phyloP scores from a whole-genome alignment of 2,113 vertebrate genomes.

The Mionectes macconnelli region DNA sequence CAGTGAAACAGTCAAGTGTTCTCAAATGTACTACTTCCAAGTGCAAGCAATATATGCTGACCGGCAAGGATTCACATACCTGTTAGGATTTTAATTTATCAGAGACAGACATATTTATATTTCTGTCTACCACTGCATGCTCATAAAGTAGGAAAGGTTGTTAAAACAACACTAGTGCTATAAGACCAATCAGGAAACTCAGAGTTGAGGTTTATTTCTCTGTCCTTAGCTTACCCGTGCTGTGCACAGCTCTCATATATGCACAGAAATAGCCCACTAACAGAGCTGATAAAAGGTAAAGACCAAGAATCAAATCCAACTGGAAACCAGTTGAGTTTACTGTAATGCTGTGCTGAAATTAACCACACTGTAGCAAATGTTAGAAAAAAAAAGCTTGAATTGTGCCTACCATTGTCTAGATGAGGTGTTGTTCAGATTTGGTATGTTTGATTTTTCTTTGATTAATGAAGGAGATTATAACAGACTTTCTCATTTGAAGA shows the following conservation, averaged over 20 bases:
- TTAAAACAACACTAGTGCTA: constrained; percentile 43
- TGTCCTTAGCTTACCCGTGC: constrained; percentile 1
- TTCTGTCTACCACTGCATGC: constrained; percentile 34
- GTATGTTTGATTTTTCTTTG: not conserved
- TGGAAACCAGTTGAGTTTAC: not conserved
- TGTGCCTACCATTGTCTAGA: not conserved
- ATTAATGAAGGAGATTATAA: constrained; percentile 3
- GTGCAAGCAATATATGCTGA: constrained; percentile 48
- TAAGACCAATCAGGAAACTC: constrained; percentile 36
- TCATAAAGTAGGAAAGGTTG: constrained; percentile 55
- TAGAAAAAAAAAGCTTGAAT: not conserved
- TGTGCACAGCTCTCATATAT: not conserved
- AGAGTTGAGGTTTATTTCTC: not conserved
- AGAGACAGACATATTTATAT: constrained; percentile 68
- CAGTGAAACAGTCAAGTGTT: constrained; percentile 16
- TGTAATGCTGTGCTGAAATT: not conserved
- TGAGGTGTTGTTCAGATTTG: not conserved
- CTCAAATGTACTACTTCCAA: constrained; percentile 54
- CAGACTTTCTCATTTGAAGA: constrained; percentile 34
- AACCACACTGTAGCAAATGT: not conserved
- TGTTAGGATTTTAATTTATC: constrained; percentile 71
- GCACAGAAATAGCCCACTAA: not conserved
- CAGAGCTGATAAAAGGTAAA: not conserved
- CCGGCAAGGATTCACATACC: constrained; percentile 66
- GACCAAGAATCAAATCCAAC: not conserved